Evolutionary conservation across 92 coral and sea anemone genomes (phyloP), one percentile per base, ranked within the genome.

Genomic region (Porites lobata): DNA sequence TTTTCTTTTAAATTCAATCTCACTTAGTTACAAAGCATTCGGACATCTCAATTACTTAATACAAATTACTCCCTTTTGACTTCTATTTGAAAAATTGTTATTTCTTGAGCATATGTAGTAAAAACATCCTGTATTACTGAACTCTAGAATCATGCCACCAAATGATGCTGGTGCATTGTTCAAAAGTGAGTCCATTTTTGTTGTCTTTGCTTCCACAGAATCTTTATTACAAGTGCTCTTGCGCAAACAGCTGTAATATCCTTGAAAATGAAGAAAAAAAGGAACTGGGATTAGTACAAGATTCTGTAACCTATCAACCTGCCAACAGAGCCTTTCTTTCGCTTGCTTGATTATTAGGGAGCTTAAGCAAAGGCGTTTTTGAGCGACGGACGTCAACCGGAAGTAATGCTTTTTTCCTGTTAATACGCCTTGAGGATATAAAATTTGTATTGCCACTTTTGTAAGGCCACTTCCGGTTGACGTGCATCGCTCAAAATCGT

Each of bases 21-120:
- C 63, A 58, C 4, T 62, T 14, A 18, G 20, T 18, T 62, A 11
- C 4, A 62, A 62, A 9, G 7, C 7, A 10, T 62, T 1, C 20
- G 7, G 47, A 51, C 13, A 12, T 56, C 7, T 38, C 0, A 38
- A 38, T 86, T 74, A 95, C 29, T 82, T 85, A 12, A 97, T 94
- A 38, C 67, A 87, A 8, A 97, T 88, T 84, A 91, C 67, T 79
- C 99, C 99, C 66, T 98, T 98, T 89, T 98, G 99, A 58, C 99
- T 98, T 86, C 98, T 91, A 91, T 98, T 98, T 79, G 99, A 92
- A 77, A 98, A 98, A 92, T 98, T 98, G 79, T 98, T 98, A 78
- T 98, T 98, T 54, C 99, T 83, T 11, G 98, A 88, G 86, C 99
- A 98, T 7, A 93, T 90, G 72, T 92, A 98, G 80, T 94, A 91